phyloP scores from a whole-genome alignment of 2,797 vertebrate genomes.

The Rousettus madagascariensis region DNA sequence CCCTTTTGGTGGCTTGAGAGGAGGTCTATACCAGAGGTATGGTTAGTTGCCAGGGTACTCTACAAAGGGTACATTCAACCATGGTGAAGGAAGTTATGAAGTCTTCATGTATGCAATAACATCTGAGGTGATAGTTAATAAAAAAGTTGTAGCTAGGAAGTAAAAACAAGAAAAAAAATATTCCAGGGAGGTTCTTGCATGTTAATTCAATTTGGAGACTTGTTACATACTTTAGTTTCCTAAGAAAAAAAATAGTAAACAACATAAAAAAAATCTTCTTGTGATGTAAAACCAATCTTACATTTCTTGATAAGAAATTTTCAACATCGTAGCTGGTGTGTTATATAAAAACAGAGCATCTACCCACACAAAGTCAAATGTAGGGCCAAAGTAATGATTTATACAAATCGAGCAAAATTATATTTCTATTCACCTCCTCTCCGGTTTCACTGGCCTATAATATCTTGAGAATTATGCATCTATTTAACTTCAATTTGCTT shows the following conservation, averaged over 20 bases:
- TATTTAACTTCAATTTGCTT: background rate
- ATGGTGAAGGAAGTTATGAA: background rate
- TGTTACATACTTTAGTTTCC: background rate
- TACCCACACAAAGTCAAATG: background rate
- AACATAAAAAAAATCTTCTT: background rate
- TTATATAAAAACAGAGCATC: background rate
- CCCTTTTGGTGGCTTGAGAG: no score
- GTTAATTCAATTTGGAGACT: background rate
- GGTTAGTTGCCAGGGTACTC: background rate
- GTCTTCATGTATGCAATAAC: background rate
- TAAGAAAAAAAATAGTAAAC: background rate
- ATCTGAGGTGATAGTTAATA: background rate
- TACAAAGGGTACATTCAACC: background rate
- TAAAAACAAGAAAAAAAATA: background rate
- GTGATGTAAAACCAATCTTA: background rate
- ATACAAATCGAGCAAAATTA: background rate
- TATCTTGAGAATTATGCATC: background rate
- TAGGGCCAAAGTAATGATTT: background rate
- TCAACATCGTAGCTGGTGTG: background rate
- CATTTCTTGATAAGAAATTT: background rate
- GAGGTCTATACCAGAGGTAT: background rate
- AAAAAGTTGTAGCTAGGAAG: background rate
- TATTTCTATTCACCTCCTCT: background rate
- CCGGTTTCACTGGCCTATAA: background rate
- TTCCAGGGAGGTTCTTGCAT: background rate